Percentiles rank a stretch among this genome's conserved stretches.
phyloP scores from a whole-genome alignment of 2,113 vertebrate genomes.

The Heterochromis multidens region DNA sequence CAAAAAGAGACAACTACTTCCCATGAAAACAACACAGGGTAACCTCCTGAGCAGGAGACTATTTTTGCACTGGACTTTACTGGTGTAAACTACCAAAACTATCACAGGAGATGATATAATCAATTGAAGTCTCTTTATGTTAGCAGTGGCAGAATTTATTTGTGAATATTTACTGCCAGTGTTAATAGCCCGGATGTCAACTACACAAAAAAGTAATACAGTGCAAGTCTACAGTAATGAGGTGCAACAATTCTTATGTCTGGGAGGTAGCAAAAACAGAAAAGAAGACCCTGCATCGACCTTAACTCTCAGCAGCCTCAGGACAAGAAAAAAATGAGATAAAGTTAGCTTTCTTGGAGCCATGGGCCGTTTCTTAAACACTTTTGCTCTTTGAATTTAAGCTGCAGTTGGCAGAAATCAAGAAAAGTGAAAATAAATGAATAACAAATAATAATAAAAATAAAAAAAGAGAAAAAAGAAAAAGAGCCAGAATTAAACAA shows the following conservation, averaged over 20 bases:
- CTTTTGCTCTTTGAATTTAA: conserved; percentile 35
- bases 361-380: conserved; percentile 12
- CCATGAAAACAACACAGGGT: background rate
- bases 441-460: background rate
- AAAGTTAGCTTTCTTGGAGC: background rate
- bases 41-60: background rate
- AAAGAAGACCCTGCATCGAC: background rate
- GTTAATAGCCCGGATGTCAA: background rate
- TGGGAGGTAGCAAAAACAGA: background rate
- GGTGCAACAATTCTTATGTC: background rate
- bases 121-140: background rate
- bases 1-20: background rate
- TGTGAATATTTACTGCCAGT: background rate
- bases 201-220: background rate
- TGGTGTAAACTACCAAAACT: background rate
- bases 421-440: background rate
- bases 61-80: background rate
- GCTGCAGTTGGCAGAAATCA: background rate
- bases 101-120: background rate
- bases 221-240: background rate
- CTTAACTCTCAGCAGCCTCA: background rate
- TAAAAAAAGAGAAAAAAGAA: background rate
- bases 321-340: background rate
- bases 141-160: background rate
- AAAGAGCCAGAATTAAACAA: background rate